Evolutionary conservation across 2,797 vertebrate genomes (phyloP), one percentile per base, ranked within the genome.

Genomic region (Myripristis murdjan): DNA sequence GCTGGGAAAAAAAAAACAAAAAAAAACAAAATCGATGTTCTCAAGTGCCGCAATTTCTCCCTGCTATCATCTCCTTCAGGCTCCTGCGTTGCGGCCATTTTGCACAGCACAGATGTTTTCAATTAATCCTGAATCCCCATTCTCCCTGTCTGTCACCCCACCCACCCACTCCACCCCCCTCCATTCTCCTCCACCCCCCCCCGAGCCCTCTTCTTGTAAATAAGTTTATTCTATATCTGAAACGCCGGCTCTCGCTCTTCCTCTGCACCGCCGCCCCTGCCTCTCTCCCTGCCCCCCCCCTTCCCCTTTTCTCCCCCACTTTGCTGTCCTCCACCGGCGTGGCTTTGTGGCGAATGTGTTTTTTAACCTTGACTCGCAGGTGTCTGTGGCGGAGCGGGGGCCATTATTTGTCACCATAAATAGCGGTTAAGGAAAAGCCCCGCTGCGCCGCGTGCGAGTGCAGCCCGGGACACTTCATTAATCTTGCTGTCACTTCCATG

Each of bases 321-420:
- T 53, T 24, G 59, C 26, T 49, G 60, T 75, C 75, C 62, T 68
- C 51, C 23, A 1, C 64, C 41, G 5, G n/a, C 79, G 93, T 81
- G 61, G 75, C 52, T 49, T 93, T 89, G 90, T 85, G 91, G 90
- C 54, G 81, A 94, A 95, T 92, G 91, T 94, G 91, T 93, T 96
- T 96, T 97, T 95, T 96, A 96, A 95, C 96, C 96, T 98, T 98
- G 96, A 96, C 95, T 97, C 87, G 80, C 90, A 95, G 94, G 92
- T 97, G 96, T 96, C 95, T 91, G 79, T 86, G 94, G 91, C 87
- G 89, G 91, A 95, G 95, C 83, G 85, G 92, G 92, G 89, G n/a
- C n/a, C 89, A 93, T 92, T 96, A 97, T 98, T 98, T 97, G 96
- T 97, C 96, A 98, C 95, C 92, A 94, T 95, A 95, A 97, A 96